Evolutionary conservation across 2,888 invertebrate species (phyloP).

Genomic region (Plusia festucae): DNA sequence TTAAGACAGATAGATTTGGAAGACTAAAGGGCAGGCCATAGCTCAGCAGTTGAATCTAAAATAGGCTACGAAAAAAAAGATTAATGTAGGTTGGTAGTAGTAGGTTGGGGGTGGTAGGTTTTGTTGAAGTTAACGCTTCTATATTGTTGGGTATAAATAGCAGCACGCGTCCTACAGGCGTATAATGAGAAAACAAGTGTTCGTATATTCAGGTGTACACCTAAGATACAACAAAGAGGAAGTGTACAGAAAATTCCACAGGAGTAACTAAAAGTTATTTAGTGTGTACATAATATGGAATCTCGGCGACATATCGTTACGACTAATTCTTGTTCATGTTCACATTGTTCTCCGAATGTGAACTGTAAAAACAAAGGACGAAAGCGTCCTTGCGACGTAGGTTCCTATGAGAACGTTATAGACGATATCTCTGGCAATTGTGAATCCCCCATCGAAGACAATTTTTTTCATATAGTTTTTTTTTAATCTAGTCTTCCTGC

Average conservation of each 20-base stretch:
- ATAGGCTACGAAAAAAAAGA: too few relatives aligned
- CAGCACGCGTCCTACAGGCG: constrained; percentile 13
- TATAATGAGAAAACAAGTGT: constrained; percentile 16
- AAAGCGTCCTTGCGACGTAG: too few relatives aligned
- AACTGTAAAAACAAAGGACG: background rate
- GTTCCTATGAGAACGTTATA: too few relatives aligned
- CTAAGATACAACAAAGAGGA: background rate
- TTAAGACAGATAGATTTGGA: too few relatives aligned
- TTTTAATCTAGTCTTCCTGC: too few relatives aligned
- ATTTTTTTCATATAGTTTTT: too few relatives aligned
- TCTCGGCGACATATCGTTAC: background rate
- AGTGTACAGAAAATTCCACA: constrained; percentile 27
- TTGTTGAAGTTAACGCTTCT: background rate
- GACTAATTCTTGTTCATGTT: background rate
- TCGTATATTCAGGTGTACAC: constrained; percentile 18
- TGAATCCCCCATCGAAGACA: too few relatives aligned
- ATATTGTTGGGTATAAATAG: background rate
- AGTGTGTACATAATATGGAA: background rate
- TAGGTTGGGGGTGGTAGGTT: too few relatives aligned
- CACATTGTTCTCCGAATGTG: background rate
- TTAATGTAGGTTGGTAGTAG: too few relatives aligned
- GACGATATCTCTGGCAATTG: too few relatives aligned
- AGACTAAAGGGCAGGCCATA: too few relatives aligned
- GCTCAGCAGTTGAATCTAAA: too few relatives aligned
- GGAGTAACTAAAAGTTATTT: constrained; percentile 31